Conservation (phyloP, 2,888 invertebrate genomes). For the Chloroclysta siterata region DNA sequence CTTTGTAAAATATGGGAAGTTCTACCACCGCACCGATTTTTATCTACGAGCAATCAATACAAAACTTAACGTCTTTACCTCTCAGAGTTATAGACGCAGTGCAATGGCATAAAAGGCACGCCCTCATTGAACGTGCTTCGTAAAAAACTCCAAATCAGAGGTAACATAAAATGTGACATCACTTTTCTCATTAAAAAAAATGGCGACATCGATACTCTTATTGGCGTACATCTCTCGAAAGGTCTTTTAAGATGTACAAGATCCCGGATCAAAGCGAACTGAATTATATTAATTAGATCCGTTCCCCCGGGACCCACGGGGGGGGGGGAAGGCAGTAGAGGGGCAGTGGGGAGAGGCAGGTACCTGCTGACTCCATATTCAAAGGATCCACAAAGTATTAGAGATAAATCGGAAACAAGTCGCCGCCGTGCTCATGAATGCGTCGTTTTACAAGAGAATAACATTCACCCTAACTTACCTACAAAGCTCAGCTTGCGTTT, state of each 20-base stretch:
- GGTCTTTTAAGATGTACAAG: slow-evolving; percentile 43
- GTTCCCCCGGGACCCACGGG: not conserved
- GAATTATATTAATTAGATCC: slow-evolving; percentile 62
- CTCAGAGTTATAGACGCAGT: too few relatives aligned
- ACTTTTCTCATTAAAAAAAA: too few relatives aligned
- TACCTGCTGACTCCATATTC: slow-evolving; percentile 14
- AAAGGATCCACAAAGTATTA: slow-evolving; percentile 28
- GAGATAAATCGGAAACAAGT: slow-evolving; percentile 24
- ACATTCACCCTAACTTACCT: not conserved
- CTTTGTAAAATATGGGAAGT: too few relatives aligned
- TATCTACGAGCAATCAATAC: too few relatives aligned
- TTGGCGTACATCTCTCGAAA: slow-evolving; percentile 26
- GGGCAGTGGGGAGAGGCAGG: not conserved
- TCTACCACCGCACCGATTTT: too few relatives aligned
- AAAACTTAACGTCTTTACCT: too few relatives aligned
- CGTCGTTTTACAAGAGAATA: not conserved
- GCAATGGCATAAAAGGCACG: too few relatives aligned
- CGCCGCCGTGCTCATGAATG: not conserved
- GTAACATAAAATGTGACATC: too few relatives aligned
- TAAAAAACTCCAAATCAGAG: too few relatives aligned
- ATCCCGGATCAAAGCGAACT: slow-evolving; percentile 54
- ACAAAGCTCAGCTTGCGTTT: slow-evolving; percentile 1
- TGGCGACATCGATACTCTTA: too few relatives aligned
- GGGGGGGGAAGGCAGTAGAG: not conserved
- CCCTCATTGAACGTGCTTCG: too few relatives aligned